Evolutionary conservation across 2,888 invertebrate genomes (phyloP), one percentile per base, ranked within the genome.

Genomic region (Agrochola circellaris): DNA sequence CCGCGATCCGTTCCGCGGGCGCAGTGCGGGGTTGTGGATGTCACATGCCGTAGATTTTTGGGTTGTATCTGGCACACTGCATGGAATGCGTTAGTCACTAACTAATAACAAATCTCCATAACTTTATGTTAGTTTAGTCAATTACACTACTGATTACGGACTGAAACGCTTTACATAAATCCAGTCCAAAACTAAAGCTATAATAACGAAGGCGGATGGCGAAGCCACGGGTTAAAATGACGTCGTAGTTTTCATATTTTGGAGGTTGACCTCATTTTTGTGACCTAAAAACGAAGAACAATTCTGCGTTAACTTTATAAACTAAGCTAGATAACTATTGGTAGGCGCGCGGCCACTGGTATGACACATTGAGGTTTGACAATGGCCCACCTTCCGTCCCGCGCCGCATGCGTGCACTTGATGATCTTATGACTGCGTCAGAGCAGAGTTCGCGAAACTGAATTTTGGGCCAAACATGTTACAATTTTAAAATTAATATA

Each of bases 161-260:
- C n/a, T 54, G 30, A 30, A 68, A 15, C 42, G 48, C 48, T 73
- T 80, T 23, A 67, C 48, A 70, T 79, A 42, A 66, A 58, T 48
- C 62, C n/a, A 20, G n/a, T 45, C 42, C 34, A 26, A 45, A 34
- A 48, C 15, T 30, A 4, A 56, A 67, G 13, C 30, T 60, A 7
- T 20, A 34, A 2, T 45, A 73, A 58, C 42, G 62, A 51, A 51
- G 62, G 34, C n/a, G 9, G n/a, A 15, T 20, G 7, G 17, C 17
- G 72, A 23, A 4, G 6, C 45, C 15, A 45, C 20, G 38, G n/a
- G 26, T 23, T 20, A 26, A 15, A 17, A 11, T n/a, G 48, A 54
- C 51, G 69, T 56, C 38, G 51, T 48, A n/a, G 38, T 54, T 42
- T 13, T 26, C 26, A 66, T 74, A 60, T 66, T 66, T 66, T 48